Conservation (phyloP, 64 coral and sea anemone genomes). For the Hydrozoanthus tunicans region DNA sequence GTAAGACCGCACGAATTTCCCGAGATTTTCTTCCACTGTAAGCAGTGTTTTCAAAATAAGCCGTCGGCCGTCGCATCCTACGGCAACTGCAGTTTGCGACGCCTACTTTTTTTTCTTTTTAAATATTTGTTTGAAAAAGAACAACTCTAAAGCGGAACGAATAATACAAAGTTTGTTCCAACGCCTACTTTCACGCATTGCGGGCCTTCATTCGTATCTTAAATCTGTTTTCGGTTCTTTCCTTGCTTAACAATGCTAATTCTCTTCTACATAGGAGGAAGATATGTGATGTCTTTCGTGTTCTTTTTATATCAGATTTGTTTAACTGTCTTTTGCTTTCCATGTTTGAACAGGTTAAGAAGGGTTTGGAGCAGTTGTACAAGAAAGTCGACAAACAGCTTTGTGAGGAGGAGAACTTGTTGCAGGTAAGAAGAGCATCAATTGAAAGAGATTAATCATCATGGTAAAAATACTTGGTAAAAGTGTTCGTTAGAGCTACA, state of each 20-base stretch:
- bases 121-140: no score
- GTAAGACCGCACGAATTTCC: no score
- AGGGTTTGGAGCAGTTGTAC: slow-evolving; percentile 93
- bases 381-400: slow-evolving; percentile 98
- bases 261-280: no score
- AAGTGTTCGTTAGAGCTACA: no score
- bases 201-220: background rate
- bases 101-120: no score
- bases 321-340: background rate
- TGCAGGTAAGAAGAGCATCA: slow-evolving; percentile 60
- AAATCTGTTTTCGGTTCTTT: background rate
- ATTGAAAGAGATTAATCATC: background rate
- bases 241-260: no score
- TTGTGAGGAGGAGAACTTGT: slow-evolving; percentile 94
- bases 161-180: background rate
- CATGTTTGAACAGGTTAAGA: slow-evolving; percentile 68
- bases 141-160: no score
- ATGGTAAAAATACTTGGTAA: no score
- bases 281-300: background rate
- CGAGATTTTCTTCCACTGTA: no score
- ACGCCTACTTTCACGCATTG: background rate
- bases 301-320: background rate
- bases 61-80: no score
- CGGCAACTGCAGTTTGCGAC: no score
- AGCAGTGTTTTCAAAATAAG: no score